A percentile compares a stretch with the other conserved stretches of the same genome.
Conservation (phyloP, 2,888 invertebrate genomes). For the Ophonus ardosiacus region DNA sequence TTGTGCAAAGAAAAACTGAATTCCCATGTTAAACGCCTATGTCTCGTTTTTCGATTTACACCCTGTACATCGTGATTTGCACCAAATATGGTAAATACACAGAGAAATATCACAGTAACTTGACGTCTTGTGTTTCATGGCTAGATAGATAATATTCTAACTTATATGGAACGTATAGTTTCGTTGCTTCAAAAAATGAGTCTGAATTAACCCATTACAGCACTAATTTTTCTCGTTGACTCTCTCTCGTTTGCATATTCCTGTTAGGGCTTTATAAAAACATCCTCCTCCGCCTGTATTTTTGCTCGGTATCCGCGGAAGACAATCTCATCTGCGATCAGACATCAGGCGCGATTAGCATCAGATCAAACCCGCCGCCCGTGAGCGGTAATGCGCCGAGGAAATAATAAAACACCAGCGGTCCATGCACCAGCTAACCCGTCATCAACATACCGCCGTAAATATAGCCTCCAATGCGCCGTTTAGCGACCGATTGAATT, state of each 20-base stretch:
- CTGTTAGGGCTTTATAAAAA: neutral
- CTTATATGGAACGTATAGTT: too few species aligned
- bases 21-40: too few species aligned
- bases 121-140: too few species aligned
- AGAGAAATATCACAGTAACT: too few species aligned
- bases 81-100: too few species aligned
- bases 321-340: slow-evolving; percentile 33
- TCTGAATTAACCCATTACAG: too few species aligned
- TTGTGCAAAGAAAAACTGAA: too few species aligned
- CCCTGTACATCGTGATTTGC: too few species aligned
- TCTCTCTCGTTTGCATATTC: neutral
- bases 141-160: too few species aligned
- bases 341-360: slow-evolving; percentile 27
- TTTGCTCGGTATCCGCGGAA: slow-evolving; percentile 1
- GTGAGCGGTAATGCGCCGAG: slow-evolving; percentile 9
- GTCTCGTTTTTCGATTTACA: too few species aligned
- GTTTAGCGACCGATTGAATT: neutral
- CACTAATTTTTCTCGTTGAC: neutral
- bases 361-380: slow-evolving; percentile 16
- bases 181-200: too few species aligned
- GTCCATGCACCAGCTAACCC: neutral
- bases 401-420: slow-evolving; percentile 43
- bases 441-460: neutral
- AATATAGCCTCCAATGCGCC: neutral
- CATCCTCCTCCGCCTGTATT: neutral